Conservation (phyloP, 2,888 invertebrate species). For the Mechanitis mazaeus region DNA sequence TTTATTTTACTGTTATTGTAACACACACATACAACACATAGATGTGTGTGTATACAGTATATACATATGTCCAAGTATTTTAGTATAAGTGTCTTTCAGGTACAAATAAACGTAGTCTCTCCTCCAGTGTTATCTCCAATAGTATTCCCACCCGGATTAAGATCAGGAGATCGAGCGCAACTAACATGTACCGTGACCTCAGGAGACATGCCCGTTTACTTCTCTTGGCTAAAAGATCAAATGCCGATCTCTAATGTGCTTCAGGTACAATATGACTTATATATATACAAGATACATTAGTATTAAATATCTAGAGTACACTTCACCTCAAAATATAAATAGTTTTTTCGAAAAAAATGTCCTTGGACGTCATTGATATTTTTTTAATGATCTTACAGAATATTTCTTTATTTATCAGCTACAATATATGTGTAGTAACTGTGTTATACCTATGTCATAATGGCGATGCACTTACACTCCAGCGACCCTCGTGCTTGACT, state of each 20-base stretch:
- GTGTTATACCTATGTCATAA: no score
- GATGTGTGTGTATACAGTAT: neutral
- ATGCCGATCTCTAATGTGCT: constrained; percentile 79
- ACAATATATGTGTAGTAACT: no score
- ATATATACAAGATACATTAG: neutral
- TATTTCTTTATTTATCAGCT: no score
- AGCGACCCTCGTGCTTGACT: neutral
- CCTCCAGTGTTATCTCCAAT: constrained; percentile 92
- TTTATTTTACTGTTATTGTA: no score
- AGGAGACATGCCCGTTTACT: constrained; percentile 81
- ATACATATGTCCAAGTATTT: neutral
- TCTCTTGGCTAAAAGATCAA: constrained; percentile 80
- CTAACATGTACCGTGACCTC: constrained; percentile 89
- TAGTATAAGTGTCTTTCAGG: constrained; percentile 37
- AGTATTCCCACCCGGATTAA: constrained; percentile 86
- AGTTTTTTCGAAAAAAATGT: no score
- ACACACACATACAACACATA: no score
- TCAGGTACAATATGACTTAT: constrained; percentile 64
- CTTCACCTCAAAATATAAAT: no score
- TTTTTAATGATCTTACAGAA: no score
- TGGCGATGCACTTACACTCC: neutral
- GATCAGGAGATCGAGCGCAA: constrained; percentile 86
- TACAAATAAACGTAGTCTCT: constrained; percentile 67
- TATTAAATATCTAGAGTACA: no score
- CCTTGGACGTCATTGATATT: no score